Evolutionary conservation across 1,140 invertebrate genomes (phyloP).

Genomic region (Bombus turneri): DNA sequence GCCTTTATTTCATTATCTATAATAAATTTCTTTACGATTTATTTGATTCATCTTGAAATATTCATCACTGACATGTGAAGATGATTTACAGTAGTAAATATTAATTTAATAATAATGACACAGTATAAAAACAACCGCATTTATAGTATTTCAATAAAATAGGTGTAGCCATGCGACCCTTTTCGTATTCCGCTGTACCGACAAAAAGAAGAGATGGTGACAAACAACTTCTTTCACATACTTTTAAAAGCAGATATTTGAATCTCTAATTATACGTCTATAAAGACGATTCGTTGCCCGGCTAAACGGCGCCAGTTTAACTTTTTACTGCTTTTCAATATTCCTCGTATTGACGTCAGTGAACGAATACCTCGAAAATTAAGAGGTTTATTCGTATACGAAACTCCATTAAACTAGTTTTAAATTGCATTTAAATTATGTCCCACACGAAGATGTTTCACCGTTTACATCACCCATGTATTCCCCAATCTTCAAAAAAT

Average conservation of each 20-base stretch:
- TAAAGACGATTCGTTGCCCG: slow-evolving; percentile 47
- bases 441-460: slow-evolving; percentile 14
- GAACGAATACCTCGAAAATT: slow-evolving; percentile 41
- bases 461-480: slow-evolving; percentile 25
- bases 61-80: slow-evolving; percentile 19
- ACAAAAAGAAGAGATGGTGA: not conserved
- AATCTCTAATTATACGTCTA: slow-evolving; percentile 35
- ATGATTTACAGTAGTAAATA: not conserved
- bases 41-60: slow-evolving; percentile 31
- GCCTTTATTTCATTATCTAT: not conserved
- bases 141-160: not conserved
- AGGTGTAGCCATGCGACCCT: not conserved
- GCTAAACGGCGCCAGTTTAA: slow-evolving; percentile 67
- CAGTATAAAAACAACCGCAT: not conserved
- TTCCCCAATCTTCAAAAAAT: not conserved
- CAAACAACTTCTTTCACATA: not conserved
- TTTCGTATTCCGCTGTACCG: not conserved
- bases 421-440: slow-evolving; percentile 55
- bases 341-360: slow-evolving; percentile 59
- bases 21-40: slow-evolving; percentile 34
- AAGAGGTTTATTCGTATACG: slow-evolving; percentile 68
- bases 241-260: slow-evolving; percentile 31
- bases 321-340: slow-evolving; percentile 60
- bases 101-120: not conserved
- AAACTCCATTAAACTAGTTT: slow-evolving; percentile 64